Evolutionary conservation across 2,113 vertebrate species (phyloP).

Genomic region (Tragelaphus scriptus): DNA sequence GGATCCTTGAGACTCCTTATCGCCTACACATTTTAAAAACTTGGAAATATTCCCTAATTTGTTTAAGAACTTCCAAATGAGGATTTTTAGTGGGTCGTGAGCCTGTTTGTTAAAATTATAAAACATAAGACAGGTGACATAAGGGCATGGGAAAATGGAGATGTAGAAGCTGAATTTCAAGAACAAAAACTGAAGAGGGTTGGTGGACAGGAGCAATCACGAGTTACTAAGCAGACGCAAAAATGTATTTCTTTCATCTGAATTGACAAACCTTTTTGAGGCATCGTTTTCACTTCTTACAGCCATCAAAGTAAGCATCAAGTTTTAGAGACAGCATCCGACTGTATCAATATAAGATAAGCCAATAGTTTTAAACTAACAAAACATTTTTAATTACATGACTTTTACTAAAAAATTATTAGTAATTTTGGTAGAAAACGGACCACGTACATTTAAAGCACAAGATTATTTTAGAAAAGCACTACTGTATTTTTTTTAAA

Average conservation of each 20-base stretch:
- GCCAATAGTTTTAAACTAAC: neutral
- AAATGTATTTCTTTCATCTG: neutral
- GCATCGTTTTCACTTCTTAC: neutral
- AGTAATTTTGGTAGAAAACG: neutral
- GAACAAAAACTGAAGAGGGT: neutral
- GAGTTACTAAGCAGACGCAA: neutral
- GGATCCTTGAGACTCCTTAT: neutral
- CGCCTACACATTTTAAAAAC: neutral
- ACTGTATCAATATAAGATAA: neutral
- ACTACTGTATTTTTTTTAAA: neutral
- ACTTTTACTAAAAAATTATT: neutral
- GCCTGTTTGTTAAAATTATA: neutral
- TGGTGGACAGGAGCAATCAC: neutral
- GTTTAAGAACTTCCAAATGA: constrained; percentile 30
- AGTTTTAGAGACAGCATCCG: neutral
- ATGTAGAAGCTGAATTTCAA: neutral
- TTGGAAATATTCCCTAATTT: constrained; percentile 9
- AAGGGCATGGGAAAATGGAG: neutral
- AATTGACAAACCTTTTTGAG: neutral
- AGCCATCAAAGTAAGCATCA: neutral
- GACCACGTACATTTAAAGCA: neutral
- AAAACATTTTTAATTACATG: neutral
- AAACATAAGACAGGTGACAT: neutral
- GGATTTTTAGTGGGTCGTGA: neutral
- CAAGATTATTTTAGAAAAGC: neutral